Conservation (phyloP, 2,888 invertebrate species). For the Megastigmus dorsalis region DNA sequence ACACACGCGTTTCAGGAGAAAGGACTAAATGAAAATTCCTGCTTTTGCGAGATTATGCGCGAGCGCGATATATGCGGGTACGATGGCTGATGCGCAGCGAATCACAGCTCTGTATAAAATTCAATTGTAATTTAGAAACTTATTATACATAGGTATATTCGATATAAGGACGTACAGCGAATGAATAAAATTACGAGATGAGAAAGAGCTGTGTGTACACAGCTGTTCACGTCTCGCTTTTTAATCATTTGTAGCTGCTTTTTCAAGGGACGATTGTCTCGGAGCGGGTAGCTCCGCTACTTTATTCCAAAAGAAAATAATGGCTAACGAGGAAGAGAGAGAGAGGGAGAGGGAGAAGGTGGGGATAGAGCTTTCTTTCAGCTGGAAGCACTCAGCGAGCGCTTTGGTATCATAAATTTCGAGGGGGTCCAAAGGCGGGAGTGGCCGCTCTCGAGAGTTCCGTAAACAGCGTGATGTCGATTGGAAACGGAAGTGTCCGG, state of each 20-base stretch:
- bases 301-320: constrained; percentile 35
- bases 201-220: too few species aligned
- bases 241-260: not conserved
- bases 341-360: not conserved
- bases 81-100: too few species aligned
- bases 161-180: too few species aligned
- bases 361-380: not conserved
- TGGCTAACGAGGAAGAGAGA: constrained; percentile 3
- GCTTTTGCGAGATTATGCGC: too few species aligned
- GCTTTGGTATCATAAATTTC: constrained; percentile 62
- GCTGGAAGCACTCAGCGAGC: not conserved
- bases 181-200: too few species aligned
- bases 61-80: too few species aligned
- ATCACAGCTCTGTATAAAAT: too few species aligned
- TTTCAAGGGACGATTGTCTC: not conserved
- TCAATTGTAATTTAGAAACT: too few species aligned
- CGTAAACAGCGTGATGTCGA: constrained; percentile 64
- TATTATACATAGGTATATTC: too few species aligned
- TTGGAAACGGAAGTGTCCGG: constrained; percentile 61
- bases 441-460: constrained; percentile 60
- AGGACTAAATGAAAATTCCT: too few species aligned
- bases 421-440: constrained; percentile 51
- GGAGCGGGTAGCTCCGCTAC: not conserved
- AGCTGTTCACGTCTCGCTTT: too few species aligned
- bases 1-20: too few species aligned